Conservation (phyloP, 1,140 invertebrate genomes). For the Bombus consobrinus region DNA sequence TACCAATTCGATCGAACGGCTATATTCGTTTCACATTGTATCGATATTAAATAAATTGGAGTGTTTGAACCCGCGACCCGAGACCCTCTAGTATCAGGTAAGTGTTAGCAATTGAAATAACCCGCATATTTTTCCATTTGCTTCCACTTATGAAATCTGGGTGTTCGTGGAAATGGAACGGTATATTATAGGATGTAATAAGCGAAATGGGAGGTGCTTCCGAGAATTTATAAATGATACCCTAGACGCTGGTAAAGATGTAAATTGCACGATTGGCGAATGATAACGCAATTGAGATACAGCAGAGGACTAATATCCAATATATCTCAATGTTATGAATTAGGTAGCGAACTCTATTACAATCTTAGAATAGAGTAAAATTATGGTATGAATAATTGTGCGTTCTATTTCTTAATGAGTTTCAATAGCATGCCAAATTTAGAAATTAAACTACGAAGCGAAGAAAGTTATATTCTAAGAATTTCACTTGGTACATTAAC, state of each 20-base stretch:
- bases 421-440: background rate
- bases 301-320: background rate
- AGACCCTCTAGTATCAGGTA: too few relatives aligned
- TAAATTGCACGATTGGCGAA: conserved; percentile 8
- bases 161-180: background rate
- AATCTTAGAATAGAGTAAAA: background rate
- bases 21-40: conserved; percentile 8
- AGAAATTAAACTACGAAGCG: background rate
- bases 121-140: background rate
- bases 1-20: background rate
- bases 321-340: background rate
- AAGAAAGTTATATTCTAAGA: too few relatives aligned
- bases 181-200: background rate
- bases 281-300: background rate
- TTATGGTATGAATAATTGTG: background rate
- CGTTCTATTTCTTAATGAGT: background rate
- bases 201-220: background rate
- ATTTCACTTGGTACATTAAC: background rate
- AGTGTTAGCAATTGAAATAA: conserved; percentile 23
- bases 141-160: background rate
- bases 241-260: background rate
- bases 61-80: background rate
- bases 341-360: background rate
- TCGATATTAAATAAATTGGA: conserved; percentile 26
- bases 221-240: background rate